These are phyloP conservation scores for Pseudochromis fuscus DNA, from an alignment of 2,797 vertebrate species.

Conservation along the genomic window DNA sequence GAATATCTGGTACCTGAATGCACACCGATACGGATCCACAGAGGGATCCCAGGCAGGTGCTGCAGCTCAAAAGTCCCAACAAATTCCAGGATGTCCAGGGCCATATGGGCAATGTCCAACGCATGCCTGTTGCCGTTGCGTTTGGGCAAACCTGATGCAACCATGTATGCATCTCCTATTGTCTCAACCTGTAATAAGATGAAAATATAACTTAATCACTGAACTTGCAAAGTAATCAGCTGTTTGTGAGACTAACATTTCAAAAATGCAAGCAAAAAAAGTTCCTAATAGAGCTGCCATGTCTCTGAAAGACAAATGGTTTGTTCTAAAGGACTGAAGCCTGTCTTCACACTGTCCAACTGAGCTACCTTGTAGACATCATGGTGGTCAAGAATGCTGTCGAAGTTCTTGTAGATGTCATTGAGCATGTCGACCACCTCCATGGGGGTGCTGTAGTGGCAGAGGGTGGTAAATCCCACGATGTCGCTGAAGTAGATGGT, in stretches of 20 bases:
- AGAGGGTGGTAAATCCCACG: conserved; percentile 97
- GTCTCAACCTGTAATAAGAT: conserved; percentile 90
- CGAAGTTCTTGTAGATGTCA: conserved; percentile 97
- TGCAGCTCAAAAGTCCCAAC: conserved; percentile 93
- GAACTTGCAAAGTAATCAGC: too few relatives aligned
- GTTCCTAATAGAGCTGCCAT: too few relatives aligned
- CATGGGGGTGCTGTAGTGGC: conserved; percentile 98
- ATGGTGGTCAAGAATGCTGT: conserved; percentile 95
- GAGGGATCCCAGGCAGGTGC: conserved; percentile 93
- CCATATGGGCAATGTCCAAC: conserved; percentile 95
- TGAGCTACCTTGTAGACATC: conserved; percentile 98
- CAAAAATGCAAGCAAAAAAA: too few relatives aligned
- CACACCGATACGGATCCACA: conserved; percentile 97
- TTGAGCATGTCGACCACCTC: conserved; percentile 99
- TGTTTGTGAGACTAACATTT: too few relatives aligned
- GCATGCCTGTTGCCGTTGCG: conserved; percentile 95
- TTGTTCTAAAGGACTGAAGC: not conserved
- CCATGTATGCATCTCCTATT: conserved; percentile 98
- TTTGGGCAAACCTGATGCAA: conserved; percentile 94
- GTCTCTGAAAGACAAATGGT: not conserved
- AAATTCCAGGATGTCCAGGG: conserved; percentile 94
- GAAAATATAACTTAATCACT: not conserved
- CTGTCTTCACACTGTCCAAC: not conserved
- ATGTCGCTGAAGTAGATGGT: conserved; percentile 99
- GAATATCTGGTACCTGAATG: conserved; percentile 89